Evolutionary conservation across 2,888 invertebrate species (phyloP).

Genomic region (Scelioninae gen. 1): DNA sequence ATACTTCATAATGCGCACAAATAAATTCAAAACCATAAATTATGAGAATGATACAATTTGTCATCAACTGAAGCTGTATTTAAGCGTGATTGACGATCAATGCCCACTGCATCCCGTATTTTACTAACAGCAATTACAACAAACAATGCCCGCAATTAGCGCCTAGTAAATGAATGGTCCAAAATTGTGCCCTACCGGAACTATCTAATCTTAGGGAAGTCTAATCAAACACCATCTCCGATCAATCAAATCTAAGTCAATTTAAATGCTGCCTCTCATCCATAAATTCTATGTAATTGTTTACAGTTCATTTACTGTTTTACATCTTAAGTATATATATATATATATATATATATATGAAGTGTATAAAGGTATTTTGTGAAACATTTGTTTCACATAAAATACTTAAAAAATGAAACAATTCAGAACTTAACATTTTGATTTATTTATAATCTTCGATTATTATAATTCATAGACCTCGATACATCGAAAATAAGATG

Average conservation of each 20-base stretch:
- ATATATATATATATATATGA: too few species aligned
- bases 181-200: slow-evolving; percentile 15
- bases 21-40: slow-evolving; percentile 13
- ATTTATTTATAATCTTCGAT: too few species aligned
- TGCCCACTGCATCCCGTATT: slow-evolving; percentile 12
- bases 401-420: too few species aligned
- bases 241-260: slow-evolving; percentile 15
- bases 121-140: slow-evolving; percentile 23
- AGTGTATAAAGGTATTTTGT: too few species aligned
- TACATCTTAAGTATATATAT: too few species aligned
- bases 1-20: neutral
- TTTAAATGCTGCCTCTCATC: neutral
- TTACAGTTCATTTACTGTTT: neutral
- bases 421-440: too few species aligned
- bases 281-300: neutral
- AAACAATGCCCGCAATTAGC: slow-evolving; percentile 29
- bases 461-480: too few species aligned
- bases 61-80: slow-evolving; percentile 14
- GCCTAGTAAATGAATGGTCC: slow-evolving; percentile 21
- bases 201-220: slow-evolving; percentile 27
- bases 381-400: too few species aligned
- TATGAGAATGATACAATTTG: slow-evolving; percentile 15
- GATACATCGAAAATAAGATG: too few species aligned
- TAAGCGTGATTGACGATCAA: slow-evolving; percentile 30
- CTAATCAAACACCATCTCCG: slow-evolving; percentile 14